A percentile compares a stretch with the other conserved stretches of the same genome.
Conservation (phyloP, 2,888 invertebrate genomes). For the Podotricha telesiphe region DNA sequence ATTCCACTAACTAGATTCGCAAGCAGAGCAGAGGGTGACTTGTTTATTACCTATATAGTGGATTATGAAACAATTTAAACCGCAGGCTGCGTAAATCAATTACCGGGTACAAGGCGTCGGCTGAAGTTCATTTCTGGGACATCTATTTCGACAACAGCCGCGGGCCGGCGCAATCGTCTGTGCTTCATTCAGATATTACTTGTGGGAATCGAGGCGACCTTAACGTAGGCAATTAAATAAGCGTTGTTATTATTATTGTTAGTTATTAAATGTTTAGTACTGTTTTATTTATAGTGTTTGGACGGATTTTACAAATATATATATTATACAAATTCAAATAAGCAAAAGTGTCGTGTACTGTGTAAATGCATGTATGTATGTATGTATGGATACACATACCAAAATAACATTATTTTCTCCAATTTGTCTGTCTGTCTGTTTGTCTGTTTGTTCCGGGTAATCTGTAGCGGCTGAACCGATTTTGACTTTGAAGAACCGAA, state of each 20-base stretch:
- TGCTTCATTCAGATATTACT: slow-evolving; percentile 79
- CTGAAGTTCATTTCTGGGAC: slow-evolving; percentile 70
- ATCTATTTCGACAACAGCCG: slow-evolving; percentile 67
- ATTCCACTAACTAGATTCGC: slow-evolving; percentile 17
- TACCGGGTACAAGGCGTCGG: slow-evolving; percentile 72
- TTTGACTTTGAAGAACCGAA: no score
- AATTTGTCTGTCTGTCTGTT: no score
- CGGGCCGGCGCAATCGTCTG: slow-evolving; percentile 65
- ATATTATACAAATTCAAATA: no score
- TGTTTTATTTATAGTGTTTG: background rate
- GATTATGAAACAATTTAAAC: slow-evolving; percentile 34
- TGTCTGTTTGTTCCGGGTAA: no score
- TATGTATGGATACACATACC: no score
- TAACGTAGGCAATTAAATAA: slow-evolving; percentile 54
- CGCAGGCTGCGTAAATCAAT: slow-evolving; percentile 72
- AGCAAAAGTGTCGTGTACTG: no score
- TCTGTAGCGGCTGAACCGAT: no score
- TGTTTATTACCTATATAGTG: slow-evolving; percentile 27
- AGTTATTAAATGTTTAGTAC: background rate
- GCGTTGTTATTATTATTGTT: slow-evolving; percentile 19
- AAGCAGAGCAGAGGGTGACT: slow-evolving; percentile 7
- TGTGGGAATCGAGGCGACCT: slow-evolving; percentile 70
- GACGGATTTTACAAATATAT: no score
- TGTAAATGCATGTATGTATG: no score
- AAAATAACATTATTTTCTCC: no score